Evolutionary conservation across 2,113 vertebrate species (phyloP), one percentile per base, ranked within the genome.

Genomic region (Pollachius pollachius): DNA sequence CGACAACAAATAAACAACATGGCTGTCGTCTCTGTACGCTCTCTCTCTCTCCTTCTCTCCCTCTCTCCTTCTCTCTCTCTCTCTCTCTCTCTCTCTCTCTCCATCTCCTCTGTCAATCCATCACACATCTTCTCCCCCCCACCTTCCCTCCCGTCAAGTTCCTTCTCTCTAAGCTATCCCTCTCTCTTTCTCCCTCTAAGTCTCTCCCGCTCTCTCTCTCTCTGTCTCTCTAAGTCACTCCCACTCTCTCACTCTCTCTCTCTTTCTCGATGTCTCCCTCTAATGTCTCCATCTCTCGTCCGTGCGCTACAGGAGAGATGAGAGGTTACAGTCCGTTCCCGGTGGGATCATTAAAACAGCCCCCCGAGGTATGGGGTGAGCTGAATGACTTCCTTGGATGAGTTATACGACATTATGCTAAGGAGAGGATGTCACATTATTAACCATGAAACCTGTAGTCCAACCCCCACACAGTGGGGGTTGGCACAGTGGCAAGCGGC

Each of bases 71-170:
- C 30, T 64, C 25, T 25, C 73, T 68, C 65, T 71, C 69, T 23
- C 12, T 57, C 52, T 63, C 71, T 64, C 25, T 23, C 73, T 70
- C 67, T 71, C 69, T 23, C 12, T 57, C 52, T 63, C 71, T 70
- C 65, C 67, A 16, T 54, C 70, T 68, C 65, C 19, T 37, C 60
- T 68, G 66, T 66, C 70, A 6, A 9, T 52, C 59, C 4, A 3
- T 71, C 34, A 65, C 54, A 72, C 68, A 64, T 59, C 57, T 18
- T n/a, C 57, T 9, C 16, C 21, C 66, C 62, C 79, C 27, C 0
- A 69, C 12, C 52, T 34, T 7, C 30, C 30, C 30, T 34, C 4
- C 30, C 4, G 30, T 23, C 61, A 23, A 34, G 30, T 34, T 34
- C 21, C 25, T 25, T 34, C 62, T 37, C 25, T 64, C 37, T 65